Base-by-base conservation (phyloP, 2,113 vertebrate species). In the Conger conger region DNA sequence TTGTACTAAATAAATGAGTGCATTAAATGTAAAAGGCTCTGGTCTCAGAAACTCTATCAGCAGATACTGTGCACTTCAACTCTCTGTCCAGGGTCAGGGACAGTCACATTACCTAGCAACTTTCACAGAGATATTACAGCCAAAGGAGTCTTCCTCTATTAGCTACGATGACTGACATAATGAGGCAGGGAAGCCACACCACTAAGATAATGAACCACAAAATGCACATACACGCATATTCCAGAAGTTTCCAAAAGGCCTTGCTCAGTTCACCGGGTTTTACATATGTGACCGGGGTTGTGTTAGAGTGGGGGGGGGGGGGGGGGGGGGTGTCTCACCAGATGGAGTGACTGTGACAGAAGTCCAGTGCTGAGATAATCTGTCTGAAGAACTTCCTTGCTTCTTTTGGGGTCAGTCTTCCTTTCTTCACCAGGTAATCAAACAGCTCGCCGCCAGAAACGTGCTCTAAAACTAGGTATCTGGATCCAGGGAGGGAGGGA, bases 341-440 rank as follows among this genome's bases (percentile, higher is more conserved):
- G 92, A 97, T 98, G 89, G 97, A 98, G 89, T 98, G 97, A 88
- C 93, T 97, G 79, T 98, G 97, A 91, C 97, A 97, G 93, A 97
- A 97, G 87, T 98, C 97, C 86, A 98, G 93, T 2, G 97, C 97
- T 0, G 97, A 98, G 88, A 98, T 97, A 73, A 98, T 98, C 92
- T 98, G 97, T 87, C 96, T 95, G 94, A 98, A 98, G 93, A 98
- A 98, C 88, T 97, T 97, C 54, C 97, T 91, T 76, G 97, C 97
- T 90, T 98, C 97, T 92, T 97, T 97, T 82, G 97, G 97, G 16
- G 97, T 97, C 87, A 98, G 89, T 17, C 97, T 89, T 63, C 97
- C 97, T 90, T 98, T 98, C 90, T 97, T 97, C 81, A 98, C 97
- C 91, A 98, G 91, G 91, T 98, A 98, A 92, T 98, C 97, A 15